Percentiles rank a stretch among this genome's conserved stretches.
These are phyloP conservation scores for Scolanthus callimorphus DNA, from an alignment of 92 coral and sea anemone genomes.

Conservation along the genomic window DNA sequence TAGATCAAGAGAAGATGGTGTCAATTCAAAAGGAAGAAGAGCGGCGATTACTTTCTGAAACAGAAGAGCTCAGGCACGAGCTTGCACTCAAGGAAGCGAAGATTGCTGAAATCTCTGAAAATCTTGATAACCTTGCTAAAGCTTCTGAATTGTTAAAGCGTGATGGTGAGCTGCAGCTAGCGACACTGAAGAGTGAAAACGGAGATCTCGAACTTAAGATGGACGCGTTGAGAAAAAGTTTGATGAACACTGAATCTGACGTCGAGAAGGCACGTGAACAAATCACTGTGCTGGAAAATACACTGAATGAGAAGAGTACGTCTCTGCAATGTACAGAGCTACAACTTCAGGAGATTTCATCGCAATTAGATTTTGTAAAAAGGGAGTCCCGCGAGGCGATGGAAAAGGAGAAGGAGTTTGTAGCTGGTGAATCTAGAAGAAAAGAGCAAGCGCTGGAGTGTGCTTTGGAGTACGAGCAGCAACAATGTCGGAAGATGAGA, in stretches of 20 bases:
- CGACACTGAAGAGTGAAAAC: conserved; percentile 19
- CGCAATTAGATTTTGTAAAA: conserved; percentile 2
- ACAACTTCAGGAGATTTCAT: neutral
- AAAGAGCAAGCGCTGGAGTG: conserved; percentile 14
- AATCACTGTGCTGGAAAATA: conserved; percentile 6
- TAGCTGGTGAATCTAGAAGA: neutral
- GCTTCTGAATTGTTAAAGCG: neutral
- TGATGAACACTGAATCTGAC: conserved; percentile 13
- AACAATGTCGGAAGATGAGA: neutral
- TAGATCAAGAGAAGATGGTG: conserved; percentile 13
- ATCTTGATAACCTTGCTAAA: neutral
- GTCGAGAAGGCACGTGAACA: neutral
- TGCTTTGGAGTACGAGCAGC: conserved; percentile 9
- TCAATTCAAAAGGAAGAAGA: neutral
- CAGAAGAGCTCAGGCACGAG: conserved; percentile 8
- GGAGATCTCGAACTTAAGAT: conserved; percentile 6
- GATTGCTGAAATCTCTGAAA: conserved; percentile 4
- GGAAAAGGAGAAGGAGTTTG: conserved; percentile 10
- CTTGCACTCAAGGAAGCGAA: conserved; percentile 9
- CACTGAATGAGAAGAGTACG: conserved; percentile 12
- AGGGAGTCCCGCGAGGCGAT: neutral
- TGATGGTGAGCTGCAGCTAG: neutral
- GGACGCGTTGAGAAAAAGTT: neutral
- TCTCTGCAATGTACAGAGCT: neutral
- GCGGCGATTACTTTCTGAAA: neutral